Percentiles rank a stretch among this genome's conserved stretches.
Evolutionary conservation across 2,113 vertebrate genomes (phyloP).

Genomic region (Marmota flaviventris): DNA sequence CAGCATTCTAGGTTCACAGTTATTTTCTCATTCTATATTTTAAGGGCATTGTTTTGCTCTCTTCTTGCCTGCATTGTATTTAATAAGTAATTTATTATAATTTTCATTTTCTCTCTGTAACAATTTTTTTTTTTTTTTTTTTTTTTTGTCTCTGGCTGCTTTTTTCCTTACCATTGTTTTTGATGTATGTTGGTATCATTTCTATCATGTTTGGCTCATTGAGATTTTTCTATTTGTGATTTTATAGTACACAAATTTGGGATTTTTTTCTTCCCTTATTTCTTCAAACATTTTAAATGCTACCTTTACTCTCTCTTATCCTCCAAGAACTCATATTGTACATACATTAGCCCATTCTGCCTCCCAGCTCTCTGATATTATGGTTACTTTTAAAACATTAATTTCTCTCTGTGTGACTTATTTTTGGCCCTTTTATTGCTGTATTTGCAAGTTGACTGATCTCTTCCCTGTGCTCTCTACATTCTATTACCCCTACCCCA

Average conservation of each 20-base stretch:
- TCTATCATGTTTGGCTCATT: neutral
- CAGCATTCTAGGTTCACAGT: neutral
- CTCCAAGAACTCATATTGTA: no score
- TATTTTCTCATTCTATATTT: neutral
- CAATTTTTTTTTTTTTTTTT: no score
- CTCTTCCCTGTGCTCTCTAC: neutral
- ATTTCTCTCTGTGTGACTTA: neutral
- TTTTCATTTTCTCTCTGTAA: neutral
- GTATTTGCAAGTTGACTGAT: neutral
- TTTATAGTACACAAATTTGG: neutral
- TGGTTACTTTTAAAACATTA: neutral
- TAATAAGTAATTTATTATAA: neutral
- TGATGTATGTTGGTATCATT: neutral
- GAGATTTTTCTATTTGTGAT: neutral
- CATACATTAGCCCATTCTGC: no score
- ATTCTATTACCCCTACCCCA: neutral
- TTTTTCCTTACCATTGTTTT: neutral
- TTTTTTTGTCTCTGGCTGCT: neutral
- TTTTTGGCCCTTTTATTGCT: neutral
- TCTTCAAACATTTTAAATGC: neutral
- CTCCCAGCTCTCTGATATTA: neutral
- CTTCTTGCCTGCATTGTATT: neutral
- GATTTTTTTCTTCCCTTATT: neutral
- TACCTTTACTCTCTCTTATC: neutral
- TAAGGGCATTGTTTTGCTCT: neutral